phyloP scores from a whole-genome alignment of 2,797 vertebrate genomes.

The Phataginus tricuspis region DNA sequence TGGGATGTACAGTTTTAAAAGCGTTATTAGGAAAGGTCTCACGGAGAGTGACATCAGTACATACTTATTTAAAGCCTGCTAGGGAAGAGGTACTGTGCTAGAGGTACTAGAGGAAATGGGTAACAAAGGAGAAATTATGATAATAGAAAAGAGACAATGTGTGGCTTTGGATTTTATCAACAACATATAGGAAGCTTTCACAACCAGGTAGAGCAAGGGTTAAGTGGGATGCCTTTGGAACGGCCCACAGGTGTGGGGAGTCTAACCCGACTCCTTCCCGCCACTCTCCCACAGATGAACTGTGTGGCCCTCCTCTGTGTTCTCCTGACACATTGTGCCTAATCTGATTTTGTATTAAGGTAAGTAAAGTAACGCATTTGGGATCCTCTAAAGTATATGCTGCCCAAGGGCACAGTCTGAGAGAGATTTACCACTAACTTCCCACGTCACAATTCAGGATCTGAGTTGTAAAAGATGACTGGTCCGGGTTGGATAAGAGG shows the following conservation, averaged over 20 bases:
- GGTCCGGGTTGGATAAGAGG: neutral
- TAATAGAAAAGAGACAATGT: neutral
- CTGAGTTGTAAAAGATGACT: neutral
- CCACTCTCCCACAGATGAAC: neutral
- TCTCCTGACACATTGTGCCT: neutral
- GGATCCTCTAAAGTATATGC: neutral
- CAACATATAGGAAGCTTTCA: neutral
- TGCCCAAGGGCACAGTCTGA: neutral
- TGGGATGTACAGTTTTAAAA: neutral
- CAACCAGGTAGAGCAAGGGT: neutral
- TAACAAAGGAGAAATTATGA: neutral
- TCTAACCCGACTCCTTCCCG: neutral
- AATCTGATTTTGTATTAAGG: neutral
- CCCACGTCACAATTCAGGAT: neutral
- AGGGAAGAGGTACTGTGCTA: neutral
- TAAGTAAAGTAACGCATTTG: neutral
- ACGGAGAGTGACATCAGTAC: neutral
- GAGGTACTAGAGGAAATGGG: neutral
- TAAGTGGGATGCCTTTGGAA: neutral
- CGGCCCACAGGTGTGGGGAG: neutral
- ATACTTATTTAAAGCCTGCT: neutral
- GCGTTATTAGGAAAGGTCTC: neutral
- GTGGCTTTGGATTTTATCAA: neutral
- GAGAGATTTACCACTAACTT: neutral
- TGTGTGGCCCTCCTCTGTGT: rapidly evolving